These are phyloP conservation scores for Sprattus sprattus DNA, from an alignment of 2,113 vertebrate species.

Conservation along the genomic window DNA sequence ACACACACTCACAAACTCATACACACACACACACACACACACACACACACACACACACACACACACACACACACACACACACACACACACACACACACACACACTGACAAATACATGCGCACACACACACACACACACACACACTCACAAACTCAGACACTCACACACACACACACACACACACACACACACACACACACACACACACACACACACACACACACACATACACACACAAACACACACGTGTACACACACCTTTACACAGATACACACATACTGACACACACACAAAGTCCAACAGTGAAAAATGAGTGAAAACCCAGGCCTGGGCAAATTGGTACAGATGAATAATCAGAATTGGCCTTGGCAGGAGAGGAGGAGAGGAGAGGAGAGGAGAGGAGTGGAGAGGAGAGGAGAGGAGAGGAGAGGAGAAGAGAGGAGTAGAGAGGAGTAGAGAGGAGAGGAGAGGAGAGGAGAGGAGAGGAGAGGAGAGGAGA, in stretches of 20 bases:
- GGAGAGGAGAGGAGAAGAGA: too few relatives aligned
- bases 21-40: not conserved
- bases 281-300: not conserved
- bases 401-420: too few relatives aligned
- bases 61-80: too few relatives aligned
- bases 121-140: not conserved
- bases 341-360: not conserved
- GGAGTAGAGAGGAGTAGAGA: too few relatives aligned
- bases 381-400: too few relatives aligned
- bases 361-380: not conserved
- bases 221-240: not conserved
- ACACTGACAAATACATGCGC: not conserved
- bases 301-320: not conserved
- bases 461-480: not conserved
- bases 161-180: conserved; percentile 3
- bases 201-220: not conserved
- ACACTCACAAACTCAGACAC: not conserved
- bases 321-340: not conserved
- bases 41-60: not conserved
- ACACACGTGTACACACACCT: not conserved
- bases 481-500: not conserved
- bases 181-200: not conserved
- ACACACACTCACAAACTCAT: not conserved
- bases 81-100: not conserved
- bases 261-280: not conserved